A percentile compares a stretch with the other conserved stretches of the same genome.
These are phyloP conservation scores for Struthio camelus DNA, from an alignment of 2,113 vertebrate species.

Conservation along the genomic window DNA sequence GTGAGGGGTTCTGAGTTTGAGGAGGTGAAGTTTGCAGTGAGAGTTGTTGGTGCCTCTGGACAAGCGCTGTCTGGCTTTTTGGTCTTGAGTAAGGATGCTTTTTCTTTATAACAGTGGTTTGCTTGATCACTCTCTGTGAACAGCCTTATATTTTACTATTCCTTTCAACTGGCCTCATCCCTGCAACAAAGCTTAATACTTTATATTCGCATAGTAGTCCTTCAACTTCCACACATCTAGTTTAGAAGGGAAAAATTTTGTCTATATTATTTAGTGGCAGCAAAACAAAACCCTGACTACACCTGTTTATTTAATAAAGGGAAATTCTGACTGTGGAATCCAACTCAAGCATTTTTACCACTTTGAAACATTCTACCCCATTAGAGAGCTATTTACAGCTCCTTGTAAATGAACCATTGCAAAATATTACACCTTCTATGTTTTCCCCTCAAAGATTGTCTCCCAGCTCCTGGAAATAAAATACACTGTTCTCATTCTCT, in stretches of 20 bases:
- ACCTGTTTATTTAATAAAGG: conserved; percentile 24
- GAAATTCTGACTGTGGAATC: background rate
- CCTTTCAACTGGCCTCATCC: background rate
- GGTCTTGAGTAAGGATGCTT: background rate
- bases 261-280: conserved; percentile 8
- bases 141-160: background rate
- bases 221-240: background rate
- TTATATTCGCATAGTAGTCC: background rate
- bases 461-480: conserved; percentile 21
- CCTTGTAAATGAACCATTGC: conserved; percentile 15
- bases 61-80: rapidly evolving
- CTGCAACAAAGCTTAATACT: background rate
- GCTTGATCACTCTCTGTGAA: background rate
- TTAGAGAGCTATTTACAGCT: conserved; percentile 48
- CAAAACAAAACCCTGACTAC: background rate
- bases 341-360: conserved; percentile 11
- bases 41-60: background rate
- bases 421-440: conserved; percentile 15
- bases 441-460: conserved; percentile 35
- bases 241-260: background rate
- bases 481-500: conserved; percentile 20
- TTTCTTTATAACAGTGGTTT: background rate
- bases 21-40: background rate
- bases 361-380: conserved; percentile 28
- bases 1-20: background rate